Evolutionary conservation across 2,113 vertebrate genomes (phyloP).

Genomic region (Scatophagus argus): DNA sequence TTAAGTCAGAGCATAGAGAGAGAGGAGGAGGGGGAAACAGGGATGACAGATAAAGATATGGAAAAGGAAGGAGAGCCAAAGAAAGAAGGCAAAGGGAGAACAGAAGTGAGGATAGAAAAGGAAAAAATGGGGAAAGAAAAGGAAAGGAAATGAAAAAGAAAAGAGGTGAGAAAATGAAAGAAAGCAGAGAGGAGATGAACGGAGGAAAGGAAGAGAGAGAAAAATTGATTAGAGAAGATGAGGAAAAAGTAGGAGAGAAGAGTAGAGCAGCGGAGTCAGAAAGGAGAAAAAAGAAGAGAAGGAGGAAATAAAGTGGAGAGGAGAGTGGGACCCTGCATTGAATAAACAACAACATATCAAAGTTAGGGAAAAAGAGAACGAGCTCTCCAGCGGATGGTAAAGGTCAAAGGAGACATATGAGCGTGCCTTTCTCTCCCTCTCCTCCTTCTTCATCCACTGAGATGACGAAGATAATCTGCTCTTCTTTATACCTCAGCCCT

Average conservation of each 20-base stretch:
- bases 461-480: slow-evolving; percentile 48
- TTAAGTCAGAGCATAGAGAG: slow-evolving; percentile 15
- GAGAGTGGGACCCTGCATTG: neutral
- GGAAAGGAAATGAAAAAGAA: neutral
- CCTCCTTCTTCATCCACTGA: slow-evolving; percentile 32
- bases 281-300: neutral
- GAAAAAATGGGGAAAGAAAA: neutral
- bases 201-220: fast-evolving
- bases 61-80: neutral
- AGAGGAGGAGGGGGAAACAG: slow-evolving; percentile 5
- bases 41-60: neutral
- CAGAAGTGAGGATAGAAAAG: neutral
- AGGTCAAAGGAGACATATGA: slow-evolving; percentile 57
- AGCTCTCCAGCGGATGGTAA: slow-evolving; percentile 31
- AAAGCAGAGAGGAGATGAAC: neutral
- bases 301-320: neutral
- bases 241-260: neutral
- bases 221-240: neutral
- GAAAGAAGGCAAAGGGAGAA: neutral
- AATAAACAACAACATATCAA: slow-evolving; percentile 31
- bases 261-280: neutral
- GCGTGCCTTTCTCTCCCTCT: slow-evolving; percentile 31
- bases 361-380: slow-evolving; percentile 11
- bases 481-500: slow-evolving; percentile 22
- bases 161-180: neutral